Base-by-base conservation (phyloP, 1,140 invertebrate genomes). In the Choristoneura fumiferana region DNA sequence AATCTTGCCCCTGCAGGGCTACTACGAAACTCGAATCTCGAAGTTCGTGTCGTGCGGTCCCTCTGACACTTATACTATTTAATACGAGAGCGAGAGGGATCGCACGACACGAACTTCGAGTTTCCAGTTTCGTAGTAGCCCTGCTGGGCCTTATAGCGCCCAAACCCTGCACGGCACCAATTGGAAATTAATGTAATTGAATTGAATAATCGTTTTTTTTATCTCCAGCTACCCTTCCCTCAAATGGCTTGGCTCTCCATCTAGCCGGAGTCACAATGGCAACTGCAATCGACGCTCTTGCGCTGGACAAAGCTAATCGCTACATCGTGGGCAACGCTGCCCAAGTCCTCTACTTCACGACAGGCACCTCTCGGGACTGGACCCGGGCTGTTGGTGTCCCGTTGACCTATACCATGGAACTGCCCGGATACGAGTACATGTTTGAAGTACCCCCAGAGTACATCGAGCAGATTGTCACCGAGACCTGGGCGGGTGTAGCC, bases 401-500 rank as follows among this genome's bases (percentile, higher is more conserved):
- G 54, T 90, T 94, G 35, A 91, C 93, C 4, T 95, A 93, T 73
- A 92, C 94, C 1, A 86, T 95, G 69, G 95, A 96, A 76, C 76
- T 95, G 14, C 81, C 93, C 1, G 93, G 93, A 29, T 92, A 91
- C 56, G 79, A 81, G 22, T 82, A 91, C 54, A 92, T 92, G 0
- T 89, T 89, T 58, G 63, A 94, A 43, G 91, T 95, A 0, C 94
- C 94, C 5, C 88, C 91, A 3, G 76, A 81, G 1, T 91, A 94
- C 61, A 94, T 96, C 9, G 62, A 88, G 29, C 84, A 87, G 52
- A 89, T 90, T 13, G 85, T 91, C 0, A 87, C 87, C 14, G 96
- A 98, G 83, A 95, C 95, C 0, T 96, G 94, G 90, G 92, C 93
- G 56, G 94, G 92, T 2, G 90, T 96, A 15, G 78, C 65, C 0